phyloP scores from a whole-genome alignment of 2,888 invertebrate genomes.

The Aethes cnicana region DNA sequence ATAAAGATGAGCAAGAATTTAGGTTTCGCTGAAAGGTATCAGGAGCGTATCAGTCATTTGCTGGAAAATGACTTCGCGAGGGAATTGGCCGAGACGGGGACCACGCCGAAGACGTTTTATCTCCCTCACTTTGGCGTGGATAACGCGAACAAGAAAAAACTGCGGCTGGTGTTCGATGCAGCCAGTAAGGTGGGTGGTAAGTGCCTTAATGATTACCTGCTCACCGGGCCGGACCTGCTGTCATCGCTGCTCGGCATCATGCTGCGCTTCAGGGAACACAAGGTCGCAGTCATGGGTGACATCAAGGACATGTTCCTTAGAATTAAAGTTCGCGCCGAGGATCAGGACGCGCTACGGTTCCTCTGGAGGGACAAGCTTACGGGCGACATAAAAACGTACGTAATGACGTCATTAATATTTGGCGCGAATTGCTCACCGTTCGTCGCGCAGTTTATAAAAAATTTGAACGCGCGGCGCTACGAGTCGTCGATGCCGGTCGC shows the following conservation, averaged over 20 bases:
- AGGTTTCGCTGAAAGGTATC: slow-evolving; percentile 31
- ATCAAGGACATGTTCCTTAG: slow-evolving; percentile 44
- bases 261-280: slow-evolving; percentile 48
- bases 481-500: slow-evolving; percentile 27
- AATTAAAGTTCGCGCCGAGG: slow-evolving; percentile 38
- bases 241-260: slow-evolving; percentile 46
- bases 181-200: slow-evolving; percentile 30
- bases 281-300: slow-evolving; percentile 44
- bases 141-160: slow-evolving; percentile 37
- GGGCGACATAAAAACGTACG: slow-evolving; percentile 12
- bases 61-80: slow-evolving; percentile 36
- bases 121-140: slow-evolving; percentile 40
- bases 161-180: slow-evolving; percentile 37
- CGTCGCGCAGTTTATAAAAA: slow-evolving; percentile 36
- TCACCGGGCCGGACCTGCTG: slow-evolving; percentile 38
- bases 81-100: not conserved
- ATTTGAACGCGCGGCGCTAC: slow-evolving; percentile 33
- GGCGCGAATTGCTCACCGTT: slow-evolving; percentile 35
- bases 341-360: slow-evolving; percentile 45
- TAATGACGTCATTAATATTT: slow-evolving; percentile 36
- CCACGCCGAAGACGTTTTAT: slow-evolving; percentile 32
- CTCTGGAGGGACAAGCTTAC: slow-evolving; percentile 38
- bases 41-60: slow-evolving; percentile 36
- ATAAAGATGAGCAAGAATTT: slow-evolving; percentile 30
- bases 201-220: slow-evolving; percentile 37